Base-by-base conservation (phyloP, 2,888 invertebrate genomes). In the Rugalucina vietnamica region DNA sequence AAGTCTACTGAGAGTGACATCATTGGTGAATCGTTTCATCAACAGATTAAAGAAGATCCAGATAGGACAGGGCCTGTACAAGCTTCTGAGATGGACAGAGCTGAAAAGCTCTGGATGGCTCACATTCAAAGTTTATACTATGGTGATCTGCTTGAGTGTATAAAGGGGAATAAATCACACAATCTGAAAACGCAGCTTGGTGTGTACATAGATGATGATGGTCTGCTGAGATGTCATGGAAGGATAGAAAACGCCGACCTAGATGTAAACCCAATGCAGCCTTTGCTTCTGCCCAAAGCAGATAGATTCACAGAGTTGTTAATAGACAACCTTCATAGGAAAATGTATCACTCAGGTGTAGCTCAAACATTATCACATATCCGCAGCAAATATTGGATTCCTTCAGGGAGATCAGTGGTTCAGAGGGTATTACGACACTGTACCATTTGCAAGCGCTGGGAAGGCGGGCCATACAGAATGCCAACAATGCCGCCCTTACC, bases 321-420 rank as follows among this genome's bases (percentile, higher is more conserved):
- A 14, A 65, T 86, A 34, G 79, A 86, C 54, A 86, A 65, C 37
- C 34, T 34, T 32, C 84, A 86, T 65, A 79, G 77, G 75, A 27
- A 84, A 37, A 39, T 69, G 21, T 49, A 69, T 43, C 82, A 84
- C 24, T 21, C 69, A 5, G 69, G 69, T 21, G 36, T 69, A 27
- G 32, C 69, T 21, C 69, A 34, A 36, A 69, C 60, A 77, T n/a
- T 60, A 27, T 14, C 34, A 34, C n/a, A 36, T 12, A 36, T 69
- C 24, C 32, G 69, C 32, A 24, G 29, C 4, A 69, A 10, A 27
- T 69, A 69, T 36, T 69, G 69, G 69, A 69, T 69, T 27, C 69
- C 69, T 27, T 32, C 4, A 4, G 69, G 69, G 21, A 5, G 29
- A 32, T 36, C 14, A 21, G 14, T 32, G 3, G 69, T 69, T 27